phyloP scores from a whole-genome alignment of 2,888 invertebrate species.

The Girardia tigrina region DNA sequence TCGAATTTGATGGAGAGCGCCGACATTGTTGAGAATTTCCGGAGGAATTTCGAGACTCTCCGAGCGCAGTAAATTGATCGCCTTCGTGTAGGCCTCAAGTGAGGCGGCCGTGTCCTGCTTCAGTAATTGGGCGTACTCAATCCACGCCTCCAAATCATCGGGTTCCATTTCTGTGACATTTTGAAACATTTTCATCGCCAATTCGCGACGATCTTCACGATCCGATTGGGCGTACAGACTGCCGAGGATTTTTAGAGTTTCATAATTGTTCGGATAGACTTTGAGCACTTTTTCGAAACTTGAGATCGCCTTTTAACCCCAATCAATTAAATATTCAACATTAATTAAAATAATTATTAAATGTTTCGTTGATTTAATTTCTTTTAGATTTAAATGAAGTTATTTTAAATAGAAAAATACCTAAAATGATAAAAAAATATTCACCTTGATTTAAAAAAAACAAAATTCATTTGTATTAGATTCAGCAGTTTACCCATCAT shows the following conservation, averaged over 20 bases:
- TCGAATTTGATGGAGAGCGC: slow-evolving; percentile 70
- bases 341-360: too few species aligned
- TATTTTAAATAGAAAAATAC: too few species aligned
- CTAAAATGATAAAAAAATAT: too few species aligned
- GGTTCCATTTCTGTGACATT: background rate
- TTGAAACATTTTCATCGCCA: slow-evolving; percentile 56
- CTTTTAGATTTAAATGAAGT: too few species aligned
- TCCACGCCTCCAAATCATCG: slow-evolving; percentile 97
- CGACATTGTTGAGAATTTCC: slow-evolving; percentile 92
- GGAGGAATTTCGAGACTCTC: slow-evolving; percentile 86
- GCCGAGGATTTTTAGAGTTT: slow-evolving; percentile 97
- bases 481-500: too few species aligned
- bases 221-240: slow-evolving; percentile 76
- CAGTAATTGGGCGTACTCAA: slow-evolving; percentile 89
- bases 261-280: slow-evolving; percentile 89
- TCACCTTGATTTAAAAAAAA: too few species aligned
- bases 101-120: slow-evolving; percentile 68
- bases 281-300: slow-evolving; percentile 97
- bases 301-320: slow-evolving; percentile 86
- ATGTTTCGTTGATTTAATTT: too few species aligned
- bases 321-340: too few species aligned
- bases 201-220: slow-evolving; percentile 58
- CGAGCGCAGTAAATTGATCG: slow-evolving; percentile 74
- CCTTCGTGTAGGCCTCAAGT: slow-evolving; percentile 77
- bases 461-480: too few species aligned